phyloP scores from a whole-genome alignment of 2,113 vertebrate genomes.

The Salvator merianae region DNA sequence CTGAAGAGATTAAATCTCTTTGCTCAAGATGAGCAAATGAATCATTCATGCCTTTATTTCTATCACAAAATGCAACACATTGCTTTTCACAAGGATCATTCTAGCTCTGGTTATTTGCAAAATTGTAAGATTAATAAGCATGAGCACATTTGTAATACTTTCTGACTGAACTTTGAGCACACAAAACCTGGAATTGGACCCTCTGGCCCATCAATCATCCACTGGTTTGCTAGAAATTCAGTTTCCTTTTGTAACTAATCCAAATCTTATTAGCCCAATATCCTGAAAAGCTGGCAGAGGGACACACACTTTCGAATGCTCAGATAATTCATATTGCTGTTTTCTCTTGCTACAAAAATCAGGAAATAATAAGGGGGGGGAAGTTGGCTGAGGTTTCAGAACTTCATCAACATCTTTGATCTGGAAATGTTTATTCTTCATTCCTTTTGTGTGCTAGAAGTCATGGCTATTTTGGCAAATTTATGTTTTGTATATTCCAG shows the following conservation, averaged over 20 bases:
- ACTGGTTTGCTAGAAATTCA: neutral
- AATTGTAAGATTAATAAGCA: constrained; percentile 1
- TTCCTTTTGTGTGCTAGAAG: neutral
- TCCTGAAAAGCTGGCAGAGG: neutral
- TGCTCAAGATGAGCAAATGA: neutral
- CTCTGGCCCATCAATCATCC: neutral
- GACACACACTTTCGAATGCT: neutral
- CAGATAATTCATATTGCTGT: neutral
- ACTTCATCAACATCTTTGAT: neutral
- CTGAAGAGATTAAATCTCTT: constrained; percentile 23
- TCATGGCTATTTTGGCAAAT: too few species aligned
- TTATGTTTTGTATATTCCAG: neutral
- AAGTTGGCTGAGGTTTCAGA: neutral
- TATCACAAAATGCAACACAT: neutral
- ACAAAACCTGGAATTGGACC: neutral
- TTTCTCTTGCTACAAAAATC: neutral
- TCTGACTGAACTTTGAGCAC: neutral
- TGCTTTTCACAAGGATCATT: constrained; percentile 3
- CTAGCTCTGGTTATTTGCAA: neutral
- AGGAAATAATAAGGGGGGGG: neutral
- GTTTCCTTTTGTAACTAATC: neutral
- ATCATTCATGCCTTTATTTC: neutral
- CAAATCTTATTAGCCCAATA: neutral
- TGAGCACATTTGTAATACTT: neutral
- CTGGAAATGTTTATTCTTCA: neutral